Percentiles rank a stretch among this genome's conserved stretches.
Evolutionary conservation across 1,140 invertebrate species (phyloP).

Genomic region (Drosophila pachea): DNA sequence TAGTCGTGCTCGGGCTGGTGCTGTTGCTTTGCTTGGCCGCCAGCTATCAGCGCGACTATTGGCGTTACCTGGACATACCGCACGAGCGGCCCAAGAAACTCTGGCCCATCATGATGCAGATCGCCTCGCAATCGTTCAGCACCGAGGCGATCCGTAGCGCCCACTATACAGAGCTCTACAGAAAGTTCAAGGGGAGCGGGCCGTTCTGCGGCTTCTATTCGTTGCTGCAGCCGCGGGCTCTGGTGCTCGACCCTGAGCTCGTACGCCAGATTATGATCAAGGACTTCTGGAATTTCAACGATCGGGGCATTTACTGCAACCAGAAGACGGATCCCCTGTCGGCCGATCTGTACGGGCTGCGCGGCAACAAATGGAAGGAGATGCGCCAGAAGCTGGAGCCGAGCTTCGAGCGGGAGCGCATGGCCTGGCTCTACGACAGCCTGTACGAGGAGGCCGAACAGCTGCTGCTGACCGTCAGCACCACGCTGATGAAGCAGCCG

Average conservation of each 20-base stretch:
- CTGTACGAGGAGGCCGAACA: constrained; percentile 61
- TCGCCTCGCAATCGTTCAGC: constrained; percentile 54
- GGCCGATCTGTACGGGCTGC: constrained; percentile 80
- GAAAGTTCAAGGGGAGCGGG: constrained; percentile 68
- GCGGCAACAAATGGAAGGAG: constrained; percentile 82
- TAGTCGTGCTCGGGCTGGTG: constrained; percentile 58
- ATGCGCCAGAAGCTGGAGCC: constrained; percentile 83
- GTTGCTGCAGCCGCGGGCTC: constrained; percentile 60
- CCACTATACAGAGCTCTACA: constrained; percentile 60
- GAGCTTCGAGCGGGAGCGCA: constrained; percentile 82
- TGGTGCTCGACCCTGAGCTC: constrained; percentile 80
- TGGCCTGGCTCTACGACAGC: constrained; percentile 80
- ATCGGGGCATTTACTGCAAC: constrained; percentile 80
- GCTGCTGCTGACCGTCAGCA: constrained; percentile 47
- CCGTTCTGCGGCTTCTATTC: constrained; percentile 75
- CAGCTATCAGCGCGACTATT: constrained; percentile 71
- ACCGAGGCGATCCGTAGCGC: constrained; percentile 57
- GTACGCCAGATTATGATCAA: constrained; percentile 82
- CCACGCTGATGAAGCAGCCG: constrained; percentile 54
- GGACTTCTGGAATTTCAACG: constrained; percentile 82
- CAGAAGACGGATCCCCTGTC: constrained; percentile 80
- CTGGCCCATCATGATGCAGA: constrained; percentile 59
- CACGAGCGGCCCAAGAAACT: constrained; percentile 68
- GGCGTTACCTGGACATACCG: constrained; percentile 67
- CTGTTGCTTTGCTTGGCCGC: constrained; percentile 54